A percentile compares a stretch with the other conserved stretches of the same genome.
These are phyloP conservation scores for Prosapia bicincta DNA, from an alignment of 2,888 invertebrate species.

Conservation along the genomic window DNA sequence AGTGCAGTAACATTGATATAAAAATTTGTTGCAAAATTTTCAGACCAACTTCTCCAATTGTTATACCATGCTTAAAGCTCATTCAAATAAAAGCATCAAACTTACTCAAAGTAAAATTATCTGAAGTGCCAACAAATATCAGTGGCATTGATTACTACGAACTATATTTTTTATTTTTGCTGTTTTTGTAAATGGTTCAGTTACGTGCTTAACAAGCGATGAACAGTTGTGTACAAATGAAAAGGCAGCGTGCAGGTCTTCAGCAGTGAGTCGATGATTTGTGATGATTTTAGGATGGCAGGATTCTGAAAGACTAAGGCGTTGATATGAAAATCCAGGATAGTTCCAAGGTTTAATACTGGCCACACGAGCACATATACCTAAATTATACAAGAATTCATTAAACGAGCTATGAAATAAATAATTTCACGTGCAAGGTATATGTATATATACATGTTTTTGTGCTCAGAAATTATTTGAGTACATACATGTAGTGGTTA, in stretches of 20 bases:
- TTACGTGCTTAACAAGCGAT: neutral
- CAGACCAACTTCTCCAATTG: too few species aligned
- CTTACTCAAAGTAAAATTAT: too few species aligned
- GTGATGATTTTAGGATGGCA: constrained; percentile 48
- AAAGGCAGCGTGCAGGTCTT: constrained; percentile 38
- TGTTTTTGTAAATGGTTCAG: neutral
- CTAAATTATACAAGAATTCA: constrained; percentile 42
- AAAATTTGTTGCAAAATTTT: neutral
- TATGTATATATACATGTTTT: too few species aligned
- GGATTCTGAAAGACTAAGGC: constrained; percentile 44
- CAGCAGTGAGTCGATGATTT: constrained; percentile 54
- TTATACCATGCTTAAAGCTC: neutral
- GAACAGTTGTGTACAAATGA: constrained; percentile 41
- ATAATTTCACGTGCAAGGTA: too few species aligned
- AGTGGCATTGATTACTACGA: neutral
- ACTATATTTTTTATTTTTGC: neutral
- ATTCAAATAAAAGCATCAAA: neutral
- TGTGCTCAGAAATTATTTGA: too few species aligned
- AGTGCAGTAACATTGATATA: neutral
- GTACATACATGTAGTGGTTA: too few species aligned
- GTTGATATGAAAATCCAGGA: constrained; percentile 59
- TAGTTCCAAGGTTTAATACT: constrained; percentile 59
- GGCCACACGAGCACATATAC: constrained; percentile 60
- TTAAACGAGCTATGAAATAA: too few species aligned
- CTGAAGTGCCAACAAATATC: too few species aligned